These are phyloP conservation scores for Encarsia formosa DNA, from an alignment of 2,888 invertebrate species.

Conservation along the genomic window DNA sequence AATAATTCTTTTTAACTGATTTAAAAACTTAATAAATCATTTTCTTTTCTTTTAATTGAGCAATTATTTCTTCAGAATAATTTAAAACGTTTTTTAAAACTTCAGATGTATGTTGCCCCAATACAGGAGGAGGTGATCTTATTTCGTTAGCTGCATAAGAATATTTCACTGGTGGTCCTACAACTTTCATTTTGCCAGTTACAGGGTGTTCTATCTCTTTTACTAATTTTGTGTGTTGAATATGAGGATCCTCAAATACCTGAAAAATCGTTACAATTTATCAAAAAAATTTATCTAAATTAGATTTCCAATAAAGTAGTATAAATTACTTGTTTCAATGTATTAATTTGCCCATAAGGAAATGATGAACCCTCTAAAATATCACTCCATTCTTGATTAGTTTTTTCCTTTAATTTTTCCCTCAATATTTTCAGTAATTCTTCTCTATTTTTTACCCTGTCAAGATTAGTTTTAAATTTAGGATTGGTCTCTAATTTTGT, in stretches of 20 bases:
- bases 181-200: constrained; percentile 69
- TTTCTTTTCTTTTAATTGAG: constrained; percentile 51
- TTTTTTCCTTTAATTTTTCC: constrained; percentile 59
- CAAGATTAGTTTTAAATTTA: constrained; percentile 68
- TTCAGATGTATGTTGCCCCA: constrained; percentile 84
- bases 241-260: constrained; percentile 85
- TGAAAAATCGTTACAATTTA: constrained; percentile 35
- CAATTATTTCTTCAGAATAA: constrained; percentile 60
- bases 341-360: constrained; percentile 89
- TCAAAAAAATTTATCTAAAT: constrained; percentile 3
- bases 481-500: constrained; percentile 60
- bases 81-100: constrained; percentile 67
- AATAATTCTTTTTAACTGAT: constrained; percentile 17
- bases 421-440: constrained; percentile 64
- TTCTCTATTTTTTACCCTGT: constrained; percentile 72
- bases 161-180: constrained; percentile 83
- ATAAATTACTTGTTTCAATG: constrained; percentile 61
- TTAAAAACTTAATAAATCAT: constrained; percentile 47
- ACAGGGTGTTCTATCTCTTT: constrained; percentile 67
- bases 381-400: constrained; percentile 70
- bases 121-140: constrained; percentile 71
- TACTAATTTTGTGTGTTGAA: constrained; percentile 68
- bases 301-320: background rate
- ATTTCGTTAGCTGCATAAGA: constrained; percentile 69
- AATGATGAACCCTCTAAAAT: constrained; percentile 72